phyloP scores from a whole-genome alignment of 2,888 invertebrate species.

The Callosobruchus maculatus region DNA sequence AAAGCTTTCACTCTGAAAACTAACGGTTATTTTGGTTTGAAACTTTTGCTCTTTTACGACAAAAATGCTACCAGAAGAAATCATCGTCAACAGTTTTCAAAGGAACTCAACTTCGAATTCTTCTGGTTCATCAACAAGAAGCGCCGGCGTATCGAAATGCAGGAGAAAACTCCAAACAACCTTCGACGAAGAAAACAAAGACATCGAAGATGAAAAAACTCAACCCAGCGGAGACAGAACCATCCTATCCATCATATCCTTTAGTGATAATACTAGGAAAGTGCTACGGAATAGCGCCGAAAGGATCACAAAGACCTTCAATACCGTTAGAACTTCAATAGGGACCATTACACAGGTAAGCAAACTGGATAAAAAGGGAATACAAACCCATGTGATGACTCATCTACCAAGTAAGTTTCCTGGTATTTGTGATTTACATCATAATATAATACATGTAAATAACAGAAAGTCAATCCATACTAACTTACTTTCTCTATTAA shows the following conservation, averaged over 20 bases:
- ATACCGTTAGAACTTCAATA: slow-evolving; percentile 61
- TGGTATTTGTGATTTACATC: no score
- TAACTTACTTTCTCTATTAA: no score
- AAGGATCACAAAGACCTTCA: slow-evolving; percentile 64
- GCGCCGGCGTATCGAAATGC: slow-evolving; percentile 33
- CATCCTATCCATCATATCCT: slow-evolving; percentile 47
- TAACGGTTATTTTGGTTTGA: background rate
- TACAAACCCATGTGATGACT: background rate
- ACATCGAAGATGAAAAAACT: slow-evolving; percentile 11
- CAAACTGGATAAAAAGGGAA: background rate
- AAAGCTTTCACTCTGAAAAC: background rate
- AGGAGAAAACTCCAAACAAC: slow-evolving; percentile 41
- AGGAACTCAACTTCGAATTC: slow-evolving; percentile 31
- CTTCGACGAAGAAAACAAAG: slow-evolving; percentile 32
- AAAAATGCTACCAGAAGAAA: slow-evolving; percentile 26
- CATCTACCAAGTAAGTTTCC: background rate
- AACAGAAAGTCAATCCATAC: background rate
- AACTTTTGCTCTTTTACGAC: slow-evolving; percentile 45
- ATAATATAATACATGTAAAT: background rate
- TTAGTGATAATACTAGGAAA: slow-evolving; percentile 60
- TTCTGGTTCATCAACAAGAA: slow-evolving; percentile 29
- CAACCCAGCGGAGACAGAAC: slow-evolving; percentile 31
- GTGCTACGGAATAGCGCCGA: slow-evolving; percentile 65
- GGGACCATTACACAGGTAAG: slow-evolving; percentile 65
- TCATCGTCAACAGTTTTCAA: slow-evolving; percentile 37